A percentile compares a stretch with the other conserved stretches of the same genome.
Conservation (phyloP, 2,113 vertebrate species). For the Plectropomus leopardus region DNA sequence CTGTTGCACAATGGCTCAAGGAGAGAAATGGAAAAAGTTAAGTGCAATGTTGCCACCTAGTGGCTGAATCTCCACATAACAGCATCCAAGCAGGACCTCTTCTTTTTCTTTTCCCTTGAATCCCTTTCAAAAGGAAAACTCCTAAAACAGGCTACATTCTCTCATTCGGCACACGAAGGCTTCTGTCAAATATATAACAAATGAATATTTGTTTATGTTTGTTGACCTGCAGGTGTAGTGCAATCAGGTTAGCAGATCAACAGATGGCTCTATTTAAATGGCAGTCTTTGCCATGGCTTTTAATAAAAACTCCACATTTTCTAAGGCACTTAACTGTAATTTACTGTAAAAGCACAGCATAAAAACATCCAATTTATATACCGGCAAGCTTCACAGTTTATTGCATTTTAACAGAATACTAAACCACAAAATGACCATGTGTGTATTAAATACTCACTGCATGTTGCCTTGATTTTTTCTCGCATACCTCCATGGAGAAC, state of each 20-base stretch:
- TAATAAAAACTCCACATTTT: constrained; percentile 3
- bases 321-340: constrained; percentile 64
- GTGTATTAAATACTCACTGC: too few species aligned
- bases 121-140: constrained; percentile 6
- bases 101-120: constrained; percentile 4
- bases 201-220: constrained; percentile 6
- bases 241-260: constrained; percentile 31
- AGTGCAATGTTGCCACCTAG: constrained; percentile 75
- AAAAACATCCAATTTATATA: constrained; percentile 16
- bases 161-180: constrained; percentile 1
- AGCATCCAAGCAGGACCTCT: constrained; percentile 12
- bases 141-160: constrained; percentile 40
- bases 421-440: too few species aligned
- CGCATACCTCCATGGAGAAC: too few species aligned
- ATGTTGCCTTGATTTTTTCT: too few species aligned
- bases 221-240: constrained; percentile 36
- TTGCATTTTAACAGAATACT: constrained; percentile 21
- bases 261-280: constrained; percentile 5
- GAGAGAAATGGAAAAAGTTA: constrained; percentile 37
- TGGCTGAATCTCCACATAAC: constrained; percentile 59
- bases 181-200: constrained; percentile 1
- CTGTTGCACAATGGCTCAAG: constrained; percentile 51
- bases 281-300: background rate
- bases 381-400: constrained; percentile 54
- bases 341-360: constrained; percentile 23